phyloP scores from a whole-genome alignment of 2,797 vertebrate genomes.

The Siniperca obscura region DNA sequence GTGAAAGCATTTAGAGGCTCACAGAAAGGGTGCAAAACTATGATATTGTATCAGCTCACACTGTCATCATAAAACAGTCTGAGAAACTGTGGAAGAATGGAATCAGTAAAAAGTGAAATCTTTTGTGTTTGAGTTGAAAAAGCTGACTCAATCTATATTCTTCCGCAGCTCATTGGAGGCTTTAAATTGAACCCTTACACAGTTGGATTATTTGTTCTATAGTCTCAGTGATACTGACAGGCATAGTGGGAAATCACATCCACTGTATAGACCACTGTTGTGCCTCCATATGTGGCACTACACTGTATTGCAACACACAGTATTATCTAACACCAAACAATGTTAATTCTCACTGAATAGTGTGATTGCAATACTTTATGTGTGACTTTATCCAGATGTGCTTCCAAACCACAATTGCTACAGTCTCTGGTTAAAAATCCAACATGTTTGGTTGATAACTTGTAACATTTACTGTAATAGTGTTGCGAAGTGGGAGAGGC shows the following conservation, averaged over 20 bases:
- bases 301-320: background rate
- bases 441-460: background rate
- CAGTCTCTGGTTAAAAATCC: background rate
- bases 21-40: constrained; percentile 27
- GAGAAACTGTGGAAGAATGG: constrained; percentile 39
- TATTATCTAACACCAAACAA: constrained; percentile 13
- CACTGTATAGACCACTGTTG: constrained; percentile 5
- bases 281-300: background rate
- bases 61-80: constrained; percentile 54
- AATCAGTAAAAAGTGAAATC: constrained; percentile 51
- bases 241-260: constrained; percentile 50
- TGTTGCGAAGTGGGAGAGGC: background rate
- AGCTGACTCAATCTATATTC: constrained; percentile 73
- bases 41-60: constrained; percentile 44
- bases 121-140: constrained; percentile 58
- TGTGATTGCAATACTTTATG: background rate
- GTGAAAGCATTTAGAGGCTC: constrained; percentile 50
- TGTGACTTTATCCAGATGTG: background rate
- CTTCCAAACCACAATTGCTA: background rate
- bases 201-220: constrained; percentile 68
- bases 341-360: background rate
- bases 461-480: background rate
- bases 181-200: constrained; percentile 68
- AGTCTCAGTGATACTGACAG: constrained; percentile 45
- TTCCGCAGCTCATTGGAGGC: constrained; percentile 63